These are phyloP conservation scores for Drosophila mercatorum DNA, from an alignment of 2,888 invertebrate species.

Conservation along the genomic window DNA sequence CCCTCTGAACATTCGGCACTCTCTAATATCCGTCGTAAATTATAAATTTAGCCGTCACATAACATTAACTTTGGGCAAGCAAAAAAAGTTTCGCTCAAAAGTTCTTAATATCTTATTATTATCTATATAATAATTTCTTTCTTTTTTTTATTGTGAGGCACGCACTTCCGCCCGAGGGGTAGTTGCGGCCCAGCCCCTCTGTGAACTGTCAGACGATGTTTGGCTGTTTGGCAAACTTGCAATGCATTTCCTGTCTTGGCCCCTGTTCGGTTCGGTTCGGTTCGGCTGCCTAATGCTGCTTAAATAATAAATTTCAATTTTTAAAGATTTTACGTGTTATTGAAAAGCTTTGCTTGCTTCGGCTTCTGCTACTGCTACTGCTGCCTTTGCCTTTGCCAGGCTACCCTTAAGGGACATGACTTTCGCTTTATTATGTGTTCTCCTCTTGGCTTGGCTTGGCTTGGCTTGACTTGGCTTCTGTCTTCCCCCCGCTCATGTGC, in stretches of 20 bases:
- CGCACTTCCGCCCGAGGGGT: slow-evolving; percentile 53
- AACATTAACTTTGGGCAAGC: slow-evolving; percentile 33
- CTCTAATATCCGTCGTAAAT: slow-evolving; percentile 59
- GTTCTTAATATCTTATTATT: slow-evolving; percentile 70
- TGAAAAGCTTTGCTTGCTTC: slow-evolving; percentile 64
- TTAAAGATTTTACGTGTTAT: slow-evolving; percentile 73
- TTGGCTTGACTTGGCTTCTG: slow-evolving; percentile 1
- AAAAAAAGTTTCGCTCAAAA: slow-evolving; percentile 44
- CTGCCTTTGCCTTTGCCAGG: slow-evolving; percentile 14
- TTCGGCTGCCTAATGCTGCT: slow-evolving; percentile 30
- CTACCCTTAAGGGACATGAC: slow-evolving; percentile 72
- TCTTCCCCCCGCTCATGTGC: slow-evolving; percentile 39
- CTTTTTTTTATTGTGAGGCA: slow-evolving; percentile 23
- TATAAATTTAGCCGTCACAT: slow-evolving; percentile 63
- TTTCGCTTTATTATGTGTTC: slow-evolving; percentile 72
- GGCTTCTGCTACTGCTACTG: no score
- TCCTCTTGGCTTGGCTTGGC: slow-evolving; percentile 19
- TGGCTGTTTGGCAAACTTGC: slow-evolving; percentile 49
- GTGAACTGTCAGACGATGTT: slow-evolving; percentile 50
- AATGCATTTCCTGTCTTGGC: slow-evolving; percentile 59
- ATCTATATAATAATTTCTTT: slow-evolving; percentile 55
- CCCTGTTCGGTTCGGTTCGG: neutral
- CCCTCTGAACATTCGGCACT: slow-evolving; percentile 1
- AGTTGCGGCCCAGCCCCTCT: neutral
- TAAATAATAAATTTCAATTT: slow-evolving; percentile 78